Percentiles rank a stretch among this genome's conserved stretches.
Evolutionary conservation across 2,888 invertebrate genomes (phyloP).

Genomic region (Dicyrtoma fusca): DNA sequence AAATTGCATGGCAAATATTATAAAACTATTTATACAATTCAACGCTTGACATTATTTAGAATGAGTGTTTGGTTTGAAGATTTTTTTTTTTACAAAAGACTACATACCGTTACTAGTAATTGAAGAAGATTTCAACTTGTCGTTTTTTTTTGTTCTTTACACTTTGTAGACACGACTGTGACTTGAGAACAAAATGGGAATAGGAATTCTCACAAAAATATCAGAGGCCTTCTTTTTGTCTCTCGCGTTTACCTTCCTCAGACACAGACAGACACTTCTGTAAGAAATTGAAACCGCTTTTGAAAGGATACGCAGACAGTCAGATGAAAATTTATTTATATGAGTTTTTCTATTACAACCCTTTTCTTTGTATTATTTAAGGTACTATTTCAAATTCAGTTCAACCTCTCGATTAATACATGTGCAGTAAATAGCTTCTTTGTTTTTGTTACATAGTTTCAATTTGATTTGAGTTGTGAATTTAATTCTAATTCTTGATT

Average conservation of each 20-base stretch:
- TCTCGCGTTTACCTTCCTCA: slow-evolving; percentile 31
- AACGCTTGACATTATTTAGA: too few species aligned
- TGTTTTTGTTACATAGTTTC: too few species aligned
- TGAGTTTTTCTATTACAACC: too few species aligned
- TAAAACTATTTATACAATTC: too few species aligned
- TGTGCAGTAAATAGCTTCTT: too few species aligned
- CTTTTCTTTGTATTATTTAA: too few species aligned
- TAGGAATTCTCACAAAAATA: slow-evolving; percentile 24
- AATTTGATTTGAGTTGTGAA: too few species aligned
- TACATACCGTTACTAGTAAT: neutral
- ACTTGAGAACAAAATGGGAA: slow-evolving; percentile 22
- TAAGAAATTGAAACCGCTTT: slow-evolving; percentile 6
- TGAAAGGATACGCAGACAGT: neutral
- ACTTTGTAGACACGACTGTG: slow-evolving; percentile 48
- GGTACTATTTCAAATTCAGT: too few species aligned
- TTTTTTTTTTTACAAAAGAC: slow-evolving; percentile 2
- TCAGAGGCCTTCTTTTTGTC: slow-evolving; percentile 47
- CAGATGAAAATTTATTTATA: neutral
- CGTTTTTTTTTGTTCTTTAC: slow-evolving; percentile 15
- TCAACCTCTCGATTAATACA: too few species aligned
- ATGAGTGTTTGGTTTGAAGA: too few species aligned
- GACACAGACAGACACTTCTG: neutral
- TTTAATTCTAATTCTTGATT: too few species aligned
- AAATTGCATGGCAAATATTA: too few species aligned
- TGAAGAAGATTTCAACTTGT: neutral